Conservation (phyloP, 2,888 invertebrate genomes). For the Acleris laterana region DNA sequence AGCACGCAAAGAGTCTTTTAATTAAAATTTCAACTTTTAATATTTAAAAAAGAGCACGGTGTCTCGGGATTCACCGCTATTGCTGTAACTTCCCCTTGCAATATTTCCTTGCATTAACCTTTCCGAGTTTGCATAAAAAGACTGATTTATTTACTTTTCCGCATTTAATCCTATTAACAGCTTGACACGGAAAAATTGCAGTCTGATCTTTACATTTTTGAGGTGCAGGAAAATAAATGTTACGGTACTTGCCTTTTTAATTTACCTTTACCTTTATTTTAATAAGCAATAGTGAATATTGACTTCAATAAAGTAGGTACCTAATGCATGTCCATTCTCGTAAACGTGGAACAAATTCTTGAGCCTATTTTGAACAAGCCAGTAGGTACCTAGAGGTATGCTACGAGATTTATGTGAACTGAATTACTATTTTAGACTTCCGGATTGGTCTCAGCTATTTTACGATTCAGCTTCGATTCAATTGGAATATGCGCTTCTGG, state of each 20-base stretch:
- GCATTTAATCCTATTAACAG: slow-evolving; percentile 36
- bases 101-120: slow-evolving; percentile 48
- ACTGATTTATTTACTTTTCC: slow-evolving; percentile 39
- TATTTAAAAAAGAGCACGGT: slow-evolving; percentile 65
- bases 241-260: too few relatives aligned
- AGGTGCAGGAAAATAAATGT: background rate
- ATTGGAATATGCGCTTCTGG: slow-evolving; percentile 22
- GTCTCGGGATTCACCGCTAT: slow-evolving; percentile 52
- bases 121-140: slow-evolving; percentile 45
- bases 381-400: too few relatives aligned
- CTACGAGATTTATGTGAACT: background rate
- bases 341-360: too few relatives aligned
- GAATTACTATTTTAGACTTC: slow-evolving; percentile 20
- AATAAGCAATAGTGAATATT: too few relatives aligned
- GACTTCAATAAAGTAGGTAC: too few relatives aligned
- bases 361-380: background rate
- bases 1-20: slow-evolving; percentile 73
- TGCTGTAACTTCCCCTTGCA: slow-evolving; percentile 53
- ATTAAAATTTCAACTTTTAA: slow-evolving; percentile 75
- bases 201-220: slow-evolving; percentile 28
- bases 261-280: too few relatives aligned
- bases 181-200: slow-evolving; percentile 36
- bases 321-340: too few relatives aligned
- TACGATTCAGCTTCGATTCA: slow-evolving; percentile 27
- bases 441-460: slow-evolving; percentile 17